phyloP scores from a whole-genome alignment of 2,113 vertebrate species.

The Daboia siamensis region DNA sequence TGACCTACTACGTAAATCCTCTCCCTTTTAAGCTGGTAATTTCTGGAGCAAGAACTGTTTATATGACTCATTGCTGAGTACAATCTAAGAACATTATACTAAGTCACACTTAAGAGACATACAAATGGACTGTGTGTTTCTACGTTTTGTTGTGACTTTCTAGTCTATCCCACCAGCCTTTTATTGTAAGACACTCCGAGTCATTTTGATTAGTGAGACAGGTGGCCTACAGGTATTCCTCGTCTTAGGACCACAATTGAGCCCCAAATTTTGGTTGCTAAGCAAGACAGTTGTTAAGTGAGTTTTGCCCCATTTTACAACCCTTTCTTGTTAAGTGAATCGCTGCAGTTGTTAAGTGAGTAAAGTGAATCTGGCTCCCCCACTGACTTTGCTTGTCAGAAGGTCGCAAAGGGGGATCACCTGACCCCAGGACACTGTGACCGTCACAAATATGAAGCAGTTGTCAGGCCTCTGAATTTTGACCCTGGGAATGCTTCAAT shows the following conservation, averaged over 20 bases:
- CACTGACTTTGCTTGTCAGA: too few relatives aligned
- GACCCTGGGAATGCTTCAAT: too few relatives aligned
- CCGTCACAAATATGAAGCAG: neutral
- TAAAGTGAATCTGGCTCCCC: neutral
- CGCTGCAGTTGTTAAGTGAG: neutral
- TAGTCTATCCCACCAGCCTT: too few relatives aligned
- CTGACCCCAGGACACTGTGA: neutral
- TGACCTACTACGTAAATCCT: neutral
- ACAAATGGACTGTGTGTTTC: neutral
- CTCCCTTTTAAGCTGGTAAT: neutral
- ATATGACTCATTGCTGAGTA: neutral
- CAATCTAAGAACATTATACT: neutral
- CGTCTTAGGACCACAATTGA: neutral
- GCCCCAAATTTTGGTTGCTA: neutral
- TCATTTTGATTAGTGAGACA: neutral
- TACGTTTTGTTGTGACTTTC: neutral
- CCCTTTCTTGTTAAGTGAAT: neutral
- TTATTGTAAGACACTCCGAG: neutral
- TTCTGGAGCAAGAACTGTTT: neutral
- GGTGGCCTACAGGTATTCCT: neutral
- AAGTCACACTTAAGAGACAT: neutral
- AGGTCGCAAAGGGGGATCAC: neutral
- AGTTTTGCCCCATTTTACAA: neutral
- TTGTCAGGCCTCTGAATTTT: neutral
- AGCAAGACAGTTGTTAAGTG: neutral